These are phyloP conservation scores for Eunapius fragilis DNA, from an alignment of 37 sponge, comb jelly and placozoan genomes.

Conservation along the genomic window DNA sequence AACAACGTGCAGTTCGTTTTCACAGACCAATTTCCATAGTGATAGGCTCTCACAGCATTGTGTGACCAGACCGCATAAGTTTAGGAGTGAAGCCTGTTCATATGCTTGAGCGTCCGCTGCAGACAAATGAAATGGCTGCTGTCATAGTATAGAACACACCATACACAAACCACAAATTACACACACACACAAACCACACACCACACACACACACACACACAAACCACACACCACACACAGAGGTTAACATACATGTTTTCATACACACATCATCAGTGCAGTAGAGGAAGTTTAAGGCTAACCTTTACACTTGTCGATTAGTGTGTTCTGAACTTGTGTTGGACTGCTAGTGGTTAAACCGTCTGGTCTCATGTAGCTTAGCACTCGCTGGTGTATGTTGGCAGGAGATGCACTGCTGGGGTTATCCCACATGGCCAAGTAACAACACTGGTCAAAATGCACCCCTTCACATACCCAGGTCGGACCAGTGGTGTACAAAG, in stretches of 20 bases:
- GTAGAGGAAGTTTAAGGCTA: no score
- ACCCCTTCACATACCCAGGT: neutral
- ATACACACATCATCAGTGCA: constrained; percentile 7
- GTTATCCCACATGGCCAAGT: neutral
- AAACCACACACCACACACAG: constrained; percentile 42
- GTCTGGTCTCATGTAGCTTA: constrained; percentile 74
- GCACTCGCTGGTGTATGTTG: constrained; percentile 69
- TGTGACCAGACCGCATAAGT: constrained; percentile 63
- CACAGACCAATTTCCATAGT: constrained; percentile 92
- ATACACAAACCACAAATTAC: neutral
- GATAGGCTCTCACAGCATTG: constrained; percentile 81
- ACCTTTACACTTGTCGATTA: constrained; percentile 58
- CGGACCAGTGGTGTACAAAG: neutral
- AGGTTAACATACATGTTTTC: constrained; percentile 20
- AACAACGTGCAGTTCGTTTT: constrained; percentile 63
- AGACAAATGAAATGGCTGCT: neutral
- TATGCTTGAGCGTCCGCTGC: constrained; percentile 65
- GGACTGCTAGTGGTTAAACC: constrained; percentile 48
- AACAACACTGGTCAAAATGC: no score
- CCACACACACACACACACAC: constrained; percentile 37
- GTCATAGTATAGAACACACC: neutral
- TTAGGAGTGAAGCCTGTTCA: constrained; percentile 68
- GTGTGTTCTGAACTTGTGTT: constrained; percentile 45
- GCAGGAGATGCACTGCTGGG: constrained; percentile 23
- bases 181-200: constrained; percentile 32